These are phyloP conservation scores for Agraylea sexmaculata DNA, from an alignment of 1,140 invertebrate species.

Conservation along the genomic window DNA sequence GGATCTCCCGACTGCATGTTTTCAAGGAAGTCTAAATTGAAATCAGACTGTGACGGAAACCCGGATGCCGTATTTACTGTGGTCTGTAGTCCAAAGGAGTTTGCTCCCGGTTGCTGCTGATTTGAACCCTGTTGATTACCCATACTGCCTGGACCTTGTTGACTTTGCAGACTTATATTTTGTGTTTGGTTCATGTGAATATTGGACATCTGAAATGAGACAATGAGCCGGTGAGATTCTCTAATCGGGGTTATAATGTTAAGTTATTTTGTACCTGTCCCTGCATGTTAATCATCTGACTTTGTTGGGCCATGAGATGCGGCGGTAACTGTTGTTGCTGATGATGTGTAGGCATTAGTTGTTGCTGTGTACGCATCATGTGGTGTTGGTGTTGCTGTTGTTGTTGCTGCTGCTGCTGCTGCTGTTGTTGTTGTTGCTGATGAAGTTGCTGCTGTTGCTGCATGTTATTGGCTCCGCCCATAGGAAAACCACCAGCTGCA, in stretches of 20 bases:
- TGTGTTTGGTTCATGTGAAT: slow-evolving; percentile 55
- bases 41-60: slow-evolving; percentile 50
- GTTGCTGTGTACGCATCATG: slow-evolving; percentile 34
- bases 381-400: slow-evolving; percentile 38
- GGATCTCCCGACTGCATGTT: slow-evolving; percentile 58
- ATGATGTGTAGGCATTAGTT: slow-evolving; percentile 43
- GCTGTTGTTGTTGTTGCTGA: slow-evolving; percentile 26
- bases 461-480: slow-evolving; percentile 29
- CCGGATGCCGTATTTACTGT: slow-evolving; percentile 34
- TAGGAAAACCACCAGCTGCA: slow-evolving; percentile 28
- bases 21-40: slow-evolving; percentile 70
- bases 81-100: slow-evolving; percentile 26
- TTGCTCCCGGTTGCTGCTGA: slow-evolving; percentile 21
- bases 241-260: no score
- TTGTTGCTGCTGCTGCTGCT: slow-evolving; percentile 38
- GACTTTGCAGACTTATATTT: slow-evolving; percentile 46
- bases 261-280: no score
- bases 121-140: slow-evolving; percentile 22
- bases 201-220: slow-evolving; percentile 45
- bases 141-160: slow-evolving; percentile 21
- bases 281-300: slow-evolving; percentile 39
- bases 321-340: slow-evolving; percentile 31
- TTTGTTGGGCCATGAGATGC: slow-evolving; percentile 45
- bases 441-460: slow-evolving; percentile 22
- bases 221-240: no score